phyloP scores from a whole-genome alignment of 2,113 vertebrate species.

The Pelmatolapia mariae region DNA sequence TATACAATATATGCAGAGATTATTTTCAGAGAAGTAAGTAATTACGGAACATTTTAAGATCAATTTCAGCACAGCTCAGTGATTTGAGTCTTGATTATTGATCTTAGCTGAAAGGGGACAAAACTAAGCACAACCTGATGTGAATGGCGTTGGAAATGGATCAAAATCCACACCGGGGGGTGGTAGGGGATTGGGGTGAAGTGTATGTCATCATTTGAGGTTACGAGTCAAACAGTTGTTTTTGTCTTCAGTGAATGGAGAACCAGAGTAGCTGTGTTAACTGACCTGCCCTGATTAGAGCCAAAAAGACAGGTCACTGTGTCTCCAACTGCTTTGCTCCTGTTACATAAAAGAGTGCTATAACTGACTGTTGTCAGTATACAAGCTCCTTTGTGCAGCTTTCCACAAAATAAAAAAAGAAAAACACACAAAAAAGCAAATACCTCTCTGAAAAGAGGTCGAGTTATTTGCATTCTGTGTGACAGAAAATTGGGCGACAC shows the following conservation, averaged over 20 bases:
- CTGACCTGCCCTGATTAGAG: neutral
- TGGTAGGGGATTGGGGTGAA: no score
- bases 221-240: neutral
- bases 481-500: slow-evolving; percentile 27
- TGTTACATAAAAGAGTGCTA: slow-evolving; percentile 26
- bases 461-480: slow-evolving; percentile 10
- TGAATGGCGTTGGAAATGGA: neutral
- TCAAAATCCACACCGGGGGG: neutral
- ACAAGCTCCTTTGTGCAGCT: slow-evolving; percentile 33
- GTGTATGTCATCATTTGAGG: neutral
- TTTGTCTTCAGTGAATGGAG: slow-evolving; percentile 13
- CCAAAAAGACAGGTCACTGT: neutral
- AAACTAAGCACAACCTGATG: neutral
- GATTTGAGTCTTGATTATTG: neutral
- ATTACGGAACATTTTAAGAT: neutral
- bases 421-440: neutral
- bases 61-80: neutral
- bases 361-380: slow-evolving; percentile 14
- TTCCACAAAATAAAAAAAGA: slow-evolving; percentile 12
- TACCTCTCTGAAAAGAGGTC: neutral
- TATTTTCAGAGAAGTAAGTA: neutral
- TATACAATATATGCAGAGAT: neutral
- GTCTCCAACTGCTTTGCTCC: slow-evolving; percentile 11
- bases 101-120: neutral
- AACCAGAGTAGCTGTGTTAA: neutral